Evolutionary conservation across 2,113 vertebrate species (phyloP).

Genomic region (Gymnobelideus leadbeateri): DNA sequence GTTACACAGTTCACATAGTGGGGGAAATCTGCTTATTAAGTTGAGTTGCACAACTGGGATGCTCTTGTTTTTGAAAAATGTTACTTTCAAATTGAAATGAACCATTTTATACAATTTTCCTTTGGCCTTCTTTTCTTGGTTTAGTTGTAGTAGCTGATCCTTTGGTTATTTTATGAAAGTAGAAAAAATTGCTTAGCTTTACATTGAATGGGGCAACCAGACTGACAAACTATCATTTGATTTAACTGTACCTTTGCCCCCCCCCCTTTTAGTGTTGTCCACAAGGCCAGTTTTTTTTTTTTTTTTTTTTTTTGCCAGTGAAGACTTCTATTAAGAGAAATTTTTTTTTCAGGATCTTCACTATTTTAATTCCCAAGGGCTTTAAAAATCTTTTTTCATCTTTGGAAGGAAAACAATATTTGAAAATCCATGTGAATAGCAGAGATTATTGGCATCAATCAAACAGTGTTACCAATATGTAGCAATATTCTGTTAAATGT

Average conservation of each 20-base stretch:
- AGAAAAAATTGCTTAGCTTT: background rate
- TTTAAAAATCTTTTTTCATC: background rate
- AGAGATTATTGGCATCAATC: slow-evolving; percentile 15
- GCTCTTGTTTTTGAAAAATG: slow-evolving; percentile 42
- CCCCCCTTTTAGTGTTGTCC: slow-evolving; percentile 1
- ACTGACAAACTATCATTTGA: background rate
- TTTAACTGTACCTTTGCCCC: background rate
- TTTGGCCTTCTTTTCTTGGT: slow-evolving; percentile 29
- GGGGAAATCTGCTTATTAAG: slow-evolving; percentile 56
- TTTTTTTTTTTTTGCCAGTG: background rate
- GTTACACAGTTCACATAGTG: slow-evolving; percentile 47
- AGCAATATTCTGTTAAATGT: background rate
- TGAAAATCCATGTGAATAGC: background rate
- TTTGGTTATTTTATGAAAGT: slow-evolving; percentile 31
- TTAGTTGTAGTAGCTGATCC: slow-evolving; percentile 5
- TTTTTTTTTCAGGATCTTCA: no score
- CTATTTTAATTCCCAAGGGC: slow-evolving; percentile 14
- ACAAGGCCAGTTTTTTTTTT: background rate
- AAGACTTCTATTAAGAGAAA: background rate
- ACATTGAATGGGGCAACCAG: background rate
- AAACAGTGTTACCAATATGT: background rate
- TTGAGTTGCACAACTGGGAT: slow-evolving; percentile 60
- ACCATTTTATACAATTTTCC: slow-evolving; percentile 25
- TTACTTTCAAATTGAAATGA: background rate
- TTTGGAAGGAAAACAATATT: background rate